A percentile compares a stretch with the other conserved stretches of the same genome.
phyloP scores from a whole-genome alignment of 2,113 vertebrate species.

The Parus major region DNA sequence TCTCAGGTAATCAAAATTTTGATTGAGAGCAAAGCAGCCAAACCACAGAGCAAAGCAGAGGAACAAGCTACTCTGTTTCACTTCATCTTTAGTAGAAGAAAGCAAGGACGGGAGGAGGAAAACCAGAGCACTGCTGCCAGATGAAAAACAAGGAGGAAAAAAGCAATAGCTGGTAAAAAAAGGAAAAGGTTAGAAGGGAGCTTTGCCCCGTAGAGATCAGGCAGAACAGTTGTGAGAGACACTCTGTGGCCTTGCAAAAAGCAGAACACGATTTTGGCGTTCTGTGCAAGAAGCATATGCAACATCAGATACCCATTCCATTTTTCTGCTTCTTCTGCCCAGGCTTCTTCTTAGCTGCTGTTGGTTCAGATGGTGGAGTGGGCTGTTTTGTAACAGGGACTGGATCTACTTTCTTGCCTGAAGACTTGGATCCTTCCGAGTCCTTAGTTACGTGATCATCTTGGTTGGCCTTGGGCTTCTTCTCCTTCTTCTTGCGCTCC shows the following conservation, averaged over 20 bases:
- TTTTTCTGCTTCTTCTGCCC: constrained; percentile 92
- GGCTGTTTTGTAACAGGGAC: constrained; percentile 84
- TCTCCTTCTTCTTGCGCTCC: constrained; percentile 94
- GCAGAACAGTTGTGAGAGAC: constrained; percentile 33
- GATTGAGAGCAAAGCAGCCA: background rate
- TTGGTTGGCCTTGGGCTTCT: constrained; percentile 76
- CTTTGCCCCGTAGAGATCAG: background rate
- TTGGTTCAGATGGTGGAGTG: constrained; percentile 76
- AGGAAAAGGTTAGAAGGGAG: constrained; percentile 33
- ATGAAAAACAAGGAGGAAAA: background rate
- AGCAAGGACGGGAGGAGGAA: background rate
- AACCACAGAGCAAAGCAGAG: background rate
- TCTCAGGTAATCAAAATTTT: background rate
- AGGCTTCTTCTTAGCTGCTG: constrained; percentile 81
- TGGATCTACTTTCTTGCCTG: constrained; percentile 80
- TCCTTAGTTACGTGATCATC: constrained; percentile 77
- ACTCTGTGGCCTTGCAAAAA: constrained; percentile 61
- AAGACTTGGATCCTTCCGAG: constrained; percentile 83
- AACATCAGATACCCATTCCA: constrained; percentile 76
- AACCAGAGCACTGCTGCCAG: constrained; percentile 43
- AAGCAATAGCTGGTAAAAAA: background rate
- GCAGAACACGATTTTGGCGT: constrained; percentile 58
- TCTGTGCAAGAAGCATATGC: constrained; percentile 70
- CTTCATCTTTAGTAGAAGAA: background rate
- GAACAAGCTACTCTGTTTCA: background rate